These are phyloP conservation scores for Botrylloides violaceus DNA, from an alignment of 23 tunicate species.

Conservation along the genomic window DNA sequence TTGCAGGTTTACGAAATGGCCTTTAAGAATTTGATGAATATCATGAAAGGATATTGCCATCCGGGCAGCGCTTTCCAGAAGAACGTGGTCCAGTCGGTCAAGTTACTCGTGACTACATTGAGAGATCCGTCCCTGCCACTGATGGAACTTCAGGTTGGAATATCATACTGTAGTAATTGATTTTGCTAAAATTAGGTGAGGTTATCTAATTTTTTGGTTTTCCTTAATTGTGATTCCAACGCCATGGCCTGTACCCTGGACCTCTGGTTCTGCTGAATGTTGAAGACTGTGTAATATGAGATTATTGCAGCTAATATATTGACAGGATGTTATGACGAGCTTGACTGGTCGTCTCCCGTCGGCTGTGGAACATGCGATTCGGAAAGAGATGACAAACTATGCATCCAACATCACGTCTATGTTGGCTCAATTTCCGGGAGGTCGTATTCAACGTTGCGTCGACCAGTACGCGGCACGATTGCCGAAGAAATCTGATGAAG, in stretches of 20 bases:
- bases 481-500: slow-evolving; percentile 73
- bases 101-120: slow-evolving; percentile 52
- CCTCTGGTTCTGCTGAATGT: too few species aligned
- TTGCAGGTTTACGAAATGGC: slow-evolving; percentile 49
- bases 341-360: slow-evolving; percentile 78
- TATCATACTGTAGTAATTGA: too few species aligned
- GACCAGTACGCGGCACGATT: slow-evolving; percentile 67
- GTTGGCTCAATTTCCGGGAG: slow-evolving; percentile 93
- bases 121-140: slow-evolving; percentile 83
- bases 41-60: slow-evolving; percentile 83
- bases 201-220: too few species aligned
- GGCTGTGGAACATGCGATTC: slow-evolving; percentile 61
- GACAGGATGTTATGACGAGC: slow-evolving; percentile 95
- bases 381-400: slow-evolving; percentile 76
- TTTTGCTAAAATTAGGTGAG: too few species aligned
- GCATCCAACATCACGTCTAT: slow-evolving; percentile 94
- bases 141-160: slow-evolving; percentile 75
- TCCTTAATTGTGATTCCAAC: neutral
- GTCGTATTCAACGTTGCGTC: slow-evolving; percentile 52
- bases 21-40: slow-evolving; percentile 47
- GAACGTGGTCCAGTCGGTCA: slow-evolving; percentile 60
- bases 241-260: neutral
- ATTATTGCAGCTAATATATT: neutral
- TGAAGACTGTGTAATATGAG: too few species aligned
- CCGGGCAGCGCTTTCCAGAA: slow-evolving; percentile 47